Evolutionary conservation across 2,888 invertebrate species (phyloP), one percentile per base, ranked within the genome.

Genomic region (Drosophila mettleri): DNA sequence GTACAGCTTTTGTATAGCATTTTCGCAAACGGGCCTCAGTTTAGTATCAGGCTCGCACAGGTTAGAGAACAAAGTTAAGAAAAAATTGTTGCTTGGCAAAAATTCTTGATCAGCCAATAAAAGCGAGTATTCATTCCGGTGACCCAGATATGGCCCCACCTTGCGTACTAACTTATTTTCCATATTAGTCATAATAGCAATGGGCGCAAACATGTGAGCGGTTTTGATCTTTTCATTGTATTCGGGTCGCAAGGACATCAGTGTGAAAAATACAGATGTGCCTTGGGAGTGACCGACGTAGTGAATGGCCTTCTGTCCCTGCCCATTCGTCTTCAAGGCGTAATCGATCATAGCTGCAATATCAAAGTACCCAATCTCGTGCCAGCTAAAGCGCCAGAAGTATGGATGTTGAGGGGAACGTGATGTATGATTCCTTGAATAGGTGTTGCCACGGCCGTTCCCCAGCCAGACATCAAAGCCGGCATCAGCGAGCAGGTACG

Each of bases 291-390:
- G 91, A 0, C 90, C 91, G 14, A 89, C 83, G 62, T 91, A 91
- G 45, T 91, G 90, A 1, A 91, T 68, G 4, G 86, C 55, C 10
- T 78, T 41, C 29, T 85, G 85, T 1, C 72, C 70, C 34, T 79
- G 71, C 12, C 84, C 85, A 18, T 86, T 91, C 8, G 62, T 62
- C 1, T 55, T 24, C 7, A 91, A 57, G 0, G 89, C 78, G 33
- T 88, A 90, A 45, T 91, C 90, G 3, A 91, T 81, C 59, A 86
- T 86, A 12, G 84, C 74, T 0, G 88, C 63, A 1, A 86, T 83
- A 31, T 85, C 85, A 89, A 96, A 94, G 49, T 94, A 91, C 0
- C 96, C 97, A 93, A 98, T 96, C 91, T 99, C 97, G 87, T 98
- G 97, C 94, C 96, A 98, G 79, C 97, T 97, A 22, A 90, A 90